phyloP scores from a whole-genome alignment of 1,140 invertebrate species.

The Portunus trituberculatus region DNA sequence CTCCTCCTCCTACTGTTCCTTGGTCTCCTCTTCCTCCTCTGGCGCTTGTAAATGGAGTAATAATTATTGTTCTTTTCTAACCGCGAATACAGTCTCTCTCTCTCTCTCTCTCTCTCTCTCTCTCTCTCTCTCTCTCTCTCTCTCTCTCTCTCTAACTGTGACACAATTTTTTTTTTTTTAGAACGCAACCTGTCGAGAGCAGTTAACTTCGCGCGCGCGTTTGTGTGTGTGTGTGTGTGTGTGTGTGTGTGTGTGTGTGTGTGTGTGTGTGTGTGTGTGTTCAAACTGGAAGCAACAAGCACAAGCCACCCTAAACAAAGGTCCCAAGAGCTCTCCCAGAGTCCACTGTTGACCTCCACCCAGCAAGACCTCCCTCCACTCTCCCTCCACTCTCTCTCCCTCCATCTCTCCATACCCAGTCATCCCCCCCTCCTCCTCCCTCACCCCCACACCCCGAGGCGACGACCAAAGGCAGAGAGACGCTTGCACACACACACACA shows the following conservation, averaged over 20 bases:
- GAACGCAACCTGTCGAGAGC: neutral
- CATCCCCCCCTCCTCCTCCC: neutral
- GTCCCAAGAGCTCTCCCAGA: neutral
- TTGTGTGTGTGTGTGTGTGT: too few relatives aligned
- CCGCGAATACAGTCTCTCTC: neutral
- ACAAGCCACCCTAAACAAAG: neutral
- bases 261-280: neutral
- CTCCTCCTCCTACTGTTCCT: neutral
- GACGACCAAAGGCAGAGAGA: neutral
- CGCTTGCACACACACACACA: neutral
- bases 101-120: conserved; percentile 22
- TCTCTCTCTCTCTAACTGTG: neutral
- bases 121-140: conserved; percentile 1
- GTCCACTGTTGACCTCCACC: too few relatives aligned
- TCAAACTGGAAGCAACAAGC: too few relatives aligned
- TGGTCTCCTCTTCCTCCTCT: neutral
- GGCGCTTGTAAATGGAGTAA: conserved; percentile 1
- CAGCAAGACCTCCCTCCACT: too few relatives aligned
- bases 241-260: conserved; percentile 10
- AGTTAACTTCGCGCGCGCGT: neutral
- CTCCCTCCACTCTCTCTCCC: neutral
- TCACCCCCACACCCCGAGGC: neutral
- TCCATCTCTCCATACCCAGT: neutral
- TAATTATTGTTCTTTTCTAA: conserved; percentile 5
- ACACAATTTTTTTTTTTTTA: neutral